phyloP scores from a whole-genome alignment of 2,888 invertebrate species.

The Stramonita haemastoma region DNA sequence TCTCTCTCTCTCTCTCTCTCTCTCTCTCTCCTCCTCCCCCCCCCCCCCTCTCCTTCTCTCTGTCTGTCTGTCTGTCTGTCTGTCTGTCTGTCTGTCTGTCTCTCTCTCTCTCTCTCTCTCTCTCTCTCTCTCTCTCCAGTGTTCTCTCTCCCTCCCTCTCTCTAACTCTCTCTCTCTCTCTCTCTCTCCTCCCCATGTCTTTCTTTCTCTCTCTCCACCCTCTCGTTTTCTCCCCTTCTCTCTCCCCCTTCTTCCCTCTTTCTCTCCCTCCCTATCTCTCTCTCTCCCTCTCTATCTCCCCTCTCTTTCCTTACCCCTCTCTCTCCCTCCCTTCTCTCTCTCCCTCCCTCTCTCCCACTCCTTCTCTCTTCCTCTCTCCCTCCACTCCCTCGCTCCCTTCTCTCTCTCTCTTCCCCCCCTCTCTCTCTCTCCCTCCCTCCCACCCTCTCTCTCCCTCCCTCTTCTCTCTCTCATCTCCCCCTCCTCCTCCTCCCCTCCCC shows the following conservation, averaged over 20 bases:
- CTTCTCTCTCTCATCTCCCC: background rate
- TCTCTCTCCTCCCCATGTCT: background rate
- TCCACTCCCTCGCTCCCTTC: background rate
- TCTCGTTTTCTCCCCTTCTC: too few species aligned
- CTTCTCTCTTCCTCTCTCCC: background rate
- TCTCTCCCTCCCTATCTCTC: background rate
- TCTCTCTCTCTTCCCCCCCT: too few species aligned
- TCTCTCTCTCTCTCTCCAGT: background rate
- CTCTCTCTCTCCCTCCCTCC: too few species aligned
- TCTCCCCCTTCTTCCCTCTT: background rate
- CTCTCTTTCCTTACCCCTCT: too few species aligned
- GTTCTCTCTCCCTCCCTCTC: background rate
- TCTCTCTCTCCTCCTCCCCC: too few species aligned
- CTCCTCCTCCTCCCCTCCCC: background rate
- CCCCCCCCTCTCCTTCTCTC: too few species aligned
- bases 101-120: background rate
- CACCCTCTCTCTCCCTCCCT: too few species aligned
- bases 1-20: too few species aligned
- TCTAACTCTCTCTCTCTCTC: background rate
- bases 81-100: too few species aligned
- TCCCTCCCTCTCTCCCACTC: background rate
- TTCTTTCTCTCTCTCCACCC: background rate
- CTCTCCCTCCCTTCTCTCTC: too few species aligned
- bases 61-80: too few species aligned
- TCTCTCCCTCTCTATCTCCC: background rate